These are phyloP conservation scores for Macrophya annulata DNA, from an alignment of 2,888 invertebrate genomes.

Conservation along the genomic window DNA sequence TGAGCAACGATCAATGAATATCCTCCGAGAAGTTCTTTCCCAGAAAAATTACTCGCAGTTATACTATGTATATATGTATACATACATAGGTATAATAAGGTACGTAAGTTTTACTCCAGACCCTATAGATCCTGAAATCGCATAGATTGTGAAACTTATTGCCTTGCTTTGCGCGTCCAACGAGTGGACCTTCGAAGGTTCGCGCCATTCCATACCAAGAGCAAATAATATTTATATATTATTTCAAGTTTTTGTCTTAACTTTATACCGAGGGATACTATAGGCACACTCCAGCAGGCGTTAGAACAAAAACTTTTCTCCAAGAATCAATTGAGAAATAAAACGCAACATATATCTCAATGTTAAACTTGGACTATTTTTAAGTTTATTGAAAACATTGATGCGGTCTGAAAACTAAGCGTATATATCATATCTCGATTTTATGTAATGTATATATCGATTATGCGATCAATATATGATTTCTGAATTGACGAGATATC, in stretches of 20 bases:
- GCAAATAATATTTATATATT: background rate
- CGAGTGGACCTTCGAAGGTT: background rate
- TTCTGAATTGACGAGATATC: background rate
- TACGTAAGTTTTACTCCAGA: slow-evolving; percentile 18
- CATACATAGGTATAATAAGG: background rate
- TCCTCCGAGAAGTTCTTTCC: slow-evolving; percentile 7
- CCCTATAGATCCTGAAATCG: slow-evolving; percentile 3
- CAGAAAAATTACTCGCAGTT: slow-evolving; percentile 41
- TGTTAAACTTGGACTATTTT: background rate
- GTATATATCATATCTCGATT: too few species aligned
- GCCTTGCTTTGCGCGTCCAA: background rate
- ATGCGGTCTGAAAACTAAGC: too few species aligned
- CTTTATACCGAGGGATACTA: background rate
- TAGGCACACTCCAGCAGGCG: background rate
- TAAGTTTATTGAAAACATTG: background rate
- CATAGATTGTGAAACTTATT: slow-evolving; percentile 27
- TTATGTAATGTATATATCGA: background rate
- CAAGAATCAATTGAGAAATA: background rate
- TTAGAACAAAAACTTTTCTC: background rate
- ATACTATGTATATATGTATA: background rate
- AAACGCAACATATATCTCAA: background rate
- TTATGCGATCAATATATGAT: background rate
- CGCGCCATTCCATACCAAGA: background rate
- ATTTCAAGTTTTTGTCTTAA: background rate
- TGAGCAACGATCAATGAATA: slow-evolving; percentile 47